These are phyloP conservation scores for Tridacna crocea DNA, from an alignment of 2,888 invertebrate genomes.

Conservation along the genomic window DNA sequence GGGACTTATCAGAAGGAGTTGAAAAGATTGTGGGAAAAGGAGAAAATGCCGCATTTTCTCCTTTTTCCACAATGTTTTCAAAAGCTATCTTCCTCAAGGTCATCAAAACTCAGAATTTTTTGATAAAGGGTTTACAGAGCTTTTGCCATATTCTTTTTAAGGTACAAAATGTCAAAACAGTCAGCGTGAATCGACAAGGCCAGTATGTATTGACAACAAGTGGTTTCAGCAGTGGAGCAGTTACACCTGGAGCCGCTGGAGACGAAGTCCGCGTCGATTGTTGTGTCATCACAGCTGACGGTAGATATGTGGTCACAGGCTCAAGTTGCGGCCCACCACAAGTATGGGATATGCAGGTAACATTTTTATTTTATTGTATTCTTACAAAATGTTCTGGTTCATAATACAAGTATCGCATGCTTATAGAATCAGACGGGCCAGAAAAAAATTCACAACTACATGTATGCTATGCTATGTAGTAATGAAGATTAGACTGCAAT, in stretches of 20 bases:
- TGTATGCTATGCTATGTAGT: too few species aligned
- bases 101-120: too few species aligned
- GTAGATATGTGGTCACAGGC: conserved; percentile 83
- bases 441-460: too few species aligned
- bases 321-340: conserved; percentile 84
- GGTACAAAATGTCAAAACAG: conserved; percentile 73
- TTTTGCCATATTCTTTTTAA: conserved; percentile 30
- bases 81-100: too few species aligned
- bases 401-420: too few species aligned
- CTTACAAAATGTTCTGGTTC: background rate
- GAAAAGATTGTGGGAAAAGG: too few species aligned
- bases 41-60: too few species aligned
- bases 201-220: conserved; percentile 69
- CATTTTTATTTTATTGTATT: background rate
- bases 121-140: too few species aligned
- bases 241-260: conserved; percentile 79
- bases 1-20: too few species aligned
- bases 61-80: too few species aligned
- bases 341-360: conserved; percentile 84
- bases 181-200: conserved; percentile 70
- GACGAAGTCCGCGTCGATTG: conserved; percentile 84
- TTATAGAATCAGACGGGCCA: too few species aligned
- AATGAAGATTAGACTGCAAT: too few species aligned
- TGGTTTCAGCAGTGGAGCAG: conserved; percentile 54
- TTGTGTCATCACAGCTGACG: conserved; percentile 81